Base-by-base conservation (phyloP, 2,797 vertebrate species). In the Huso huso region DNA sequence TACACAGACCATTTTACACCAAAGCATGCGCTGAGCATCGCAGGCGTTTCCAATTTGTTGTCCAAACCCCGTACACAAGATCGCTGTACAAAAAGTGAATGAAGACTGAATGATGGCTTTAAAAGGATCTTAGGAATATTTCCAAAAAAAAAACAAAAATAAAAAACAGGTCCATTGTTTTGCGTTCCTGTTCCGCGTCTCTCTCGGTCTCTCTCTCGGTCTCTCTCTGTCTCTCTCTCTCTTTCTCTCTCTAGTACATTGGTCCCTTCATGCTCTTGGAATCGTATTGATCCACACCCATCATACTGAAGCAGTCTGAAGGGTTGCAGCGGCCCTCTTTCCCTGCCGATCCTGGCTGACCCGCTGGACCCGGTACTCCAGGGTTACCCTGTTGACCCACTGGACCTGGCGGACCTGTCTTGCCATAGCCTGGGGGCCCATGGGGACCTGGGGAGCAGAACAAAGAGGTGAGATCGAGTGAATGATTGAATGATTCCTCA, bases 381-480 rank as follows among this genome's bases (percentile, higher is more conserved):
- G 96, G 96, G 68, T 97, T 93, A 10, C 96, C 96, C 79, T 98
- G 96, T 69, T 96, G 96, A 48, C 96, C 96, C 73, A 93, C 90
- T 0, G 95, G 71, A 49, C 96, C 96, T 0, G 95, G 88, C 8
- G 93, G 81, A 0, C 96, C 96, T 79, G 93, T 91, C 81, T 99
- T 99, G 60, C 96, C 92, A 0, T 98, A 98, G 51, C 96, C 96
- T 5, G 88, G 94, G 49, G 92, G 82, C 1, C 96, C 96, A 11
- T 95, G 95, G 52, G 93, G 73, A 78, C 96, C 96, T 98, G 73
- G 12, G 60, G 66, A 58, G 68, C 69, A 62, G 65, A 62, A 62
- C 65, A 53, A 15, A 68, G 15, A 65, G 23, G 23, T 37, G 23
- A 37, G 23, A 37, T 37, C 23, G 23, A 37, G 23, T 18, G 15